Conservation (phyloP, 2,113 vertebrate genomes). For the Cairina moschata region DNA sequence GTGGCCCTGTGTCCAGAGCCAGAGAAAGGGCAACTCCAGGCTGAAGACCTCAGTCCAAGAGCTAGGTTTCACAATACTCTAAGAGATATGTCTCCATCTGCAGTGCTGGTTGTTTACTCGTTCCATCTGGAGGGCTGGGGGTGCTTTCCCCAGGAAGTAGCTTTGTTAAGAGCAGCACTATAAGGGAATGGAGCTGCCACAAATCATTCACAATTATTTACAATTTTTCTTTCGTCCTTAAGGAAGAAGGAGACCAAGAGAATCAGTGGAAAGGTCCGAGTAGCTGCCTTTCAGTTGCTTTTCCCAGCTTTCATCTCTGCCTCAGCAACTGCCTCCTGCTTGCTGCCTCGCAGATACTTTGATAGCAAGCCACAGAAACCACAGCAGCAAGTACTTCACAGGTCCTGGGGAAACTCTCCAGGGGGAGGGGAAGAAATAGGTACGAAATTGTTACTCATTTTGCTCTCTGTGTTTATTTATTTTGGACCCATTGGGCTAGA, state of each 20-base stretch:
- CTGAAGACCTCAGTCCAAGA: background rate
- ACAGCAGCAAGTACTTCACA: conserved; percentile 46
- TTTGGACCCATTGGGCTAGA: conserved; percentile 75
- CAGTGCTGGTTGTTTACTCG: background rate
- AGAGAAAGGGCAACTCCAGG: background rate
- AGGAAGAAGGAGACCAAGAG: background rate
- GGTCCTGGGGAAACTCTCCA: conserved; percentile 12
- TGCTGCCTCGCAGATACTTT: background rate
- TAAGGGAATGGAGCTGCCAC: background rate
- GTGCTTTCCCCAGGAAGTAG: background rate
- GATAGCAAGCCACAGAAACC: conserved; percentile 46
- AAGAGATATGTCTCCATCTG: background rate
- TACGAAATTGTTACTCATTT: conserved; percentile 73
- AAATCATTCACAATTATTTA: background rate
- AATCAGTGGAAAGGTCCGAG: background rate
- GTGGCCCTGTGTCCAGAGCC: background rate
- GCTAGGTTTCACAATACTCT: background rate
- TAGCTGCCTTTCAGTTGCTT: background rate
- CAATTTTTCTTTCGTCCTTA: background rate
- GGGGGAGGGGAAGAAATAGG: conserved; percentile 32
- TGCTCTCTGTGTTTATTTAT: conserved; percentile 78
- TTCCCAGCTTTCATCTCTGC: background rate
- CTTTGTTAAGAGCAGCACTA: background rate
- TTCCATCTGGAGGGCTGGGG: background rate
- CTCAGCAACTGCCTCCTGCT: background rate